Conservation (phyloP, 2,113 vertebrate genomes). For the Sylvilagus bachmani region DNA sequence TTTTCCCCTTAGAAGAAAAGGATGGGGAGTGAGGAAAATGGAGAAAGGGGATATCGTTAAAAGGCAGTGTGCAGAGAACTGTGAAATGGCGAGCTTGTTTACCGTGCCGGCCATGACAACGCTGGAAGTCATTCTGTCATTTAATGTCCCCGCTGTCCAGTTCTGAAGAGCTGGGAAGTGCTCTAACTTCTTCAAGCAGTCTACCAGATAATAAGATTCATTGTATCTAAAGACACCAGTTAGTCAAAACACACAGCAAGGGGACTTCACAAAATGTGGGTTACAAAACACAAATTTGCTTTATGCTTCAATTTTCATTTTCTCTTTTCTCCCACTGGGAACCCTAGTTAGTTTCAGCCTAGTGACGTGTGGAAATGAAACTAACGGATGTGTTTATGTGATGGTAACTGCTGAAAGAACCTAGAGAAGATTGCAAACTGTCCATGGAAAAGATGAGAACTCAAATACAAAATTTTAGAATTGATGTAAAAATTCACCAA, state of each 20-base stretch:
- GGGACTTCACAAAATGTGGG: slow-evolving; percentile 34
- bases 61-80: slow-evolving; percentile 22
- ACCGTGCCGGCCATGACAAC: slow-evolving; percentile 49
- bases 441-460: slow-evolving; percentile 1
- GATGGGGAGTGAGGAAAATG: neutral
- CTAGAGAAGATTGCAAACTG: slow-evolving; percentile 46
- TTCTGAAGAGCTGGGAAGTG: slow-evolving; percentile 67
- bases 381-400: slow-evolving; percentile 37
- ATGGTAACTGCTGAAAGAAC: slow-evolving; percentile 57
- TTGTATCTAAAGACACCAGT: slow-evolving; percentile 32
- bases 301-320: slow-evolving; percentile 63
- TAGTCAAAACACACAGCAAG: slow-evolving; percentile 51
- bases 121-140: slow-evolving; percentile 61
- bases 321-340: slow-evolving; percentile 23
- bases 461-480: slow-evolving; percentile 41
- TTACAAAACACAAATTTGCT: slow-evolving; percentile 61
- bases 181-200: neutral
- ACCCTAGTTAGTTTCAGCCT: slow-evolving; percentile 61
- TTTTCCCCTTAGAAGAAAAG: slow-evolving; percentile 73
- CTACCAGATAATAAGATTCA: slow-evolving; percentile 58
- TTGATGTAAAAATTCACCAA: neutral
- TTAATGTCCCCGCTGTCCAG: slow-evolving; percentile 52
- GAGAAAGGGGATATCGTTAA: slow-evolving; percentile 44
- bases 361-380: slow-evolving; percentile 70
- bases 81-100: slow-evolving; percentile 74